Conservation (phyloP, 2,888 invertebrate genomes). For the Metalampra italica region DNA sequence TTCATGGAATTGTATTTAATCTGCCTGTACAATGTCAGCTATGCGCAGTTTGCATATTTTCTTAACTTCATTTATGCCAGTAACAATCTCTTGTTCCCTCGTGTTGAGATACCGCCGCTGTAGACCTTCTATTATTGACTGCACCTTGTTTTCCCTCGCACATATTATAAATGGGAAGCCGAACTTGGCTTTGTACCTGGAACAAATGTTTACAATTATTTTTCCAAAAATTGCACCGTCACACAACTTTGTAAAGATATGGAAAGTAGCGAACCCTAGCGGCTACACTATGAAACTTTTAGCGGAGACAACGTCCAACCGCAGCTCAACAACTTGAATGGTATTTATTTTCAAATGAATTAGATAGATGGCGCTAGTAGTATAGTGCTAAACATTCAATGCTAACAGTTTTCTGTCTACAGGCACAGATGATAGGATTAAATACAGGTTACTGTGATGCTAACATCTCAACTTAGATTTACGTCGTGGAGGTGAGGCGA, state of each 20-base stretch:
- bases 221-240: no score
- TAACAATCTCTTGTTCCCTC: slow-evolving; percentile 72
- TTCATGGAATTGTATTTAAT: neutral
- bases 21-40: slow-evolving; percentile 61
- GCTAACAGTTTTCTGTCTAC: neutral
- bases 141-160: slow-evolving; percentile 80
- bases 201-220: slow-evolving; percentile 21
- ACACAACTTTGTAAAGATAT: no score
- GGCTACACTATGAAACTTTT: no score
- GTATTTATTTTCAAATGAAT: neutral
- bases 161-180: slow-evolving; percentile 84
- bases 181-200: slow-evolving; percentile 81
- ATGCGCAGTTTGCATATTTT: slow-evolving; percentile 82
- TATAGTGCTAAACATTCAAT: neutral
- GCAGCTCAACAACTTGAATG: neutral
- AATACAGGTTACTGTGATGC: no score
- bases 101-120: slow-evolving; percentile 73
- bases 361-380: slow-evolving; percentile 24
- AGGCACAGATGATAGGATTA: no score
- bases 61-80: slow-evolving; percentile 82
- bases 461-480: no score
- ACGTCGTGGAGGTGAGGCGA: no score
- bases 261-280: no score
- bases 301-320: no score
- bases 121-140: slow-evolving; percentile 78